Evolutionary conservation across 2,797 vertebrate genomes (phyloP), one percentile per base, ranked within the genome.

Genomic region (Iguana delicatissima): DNA sequence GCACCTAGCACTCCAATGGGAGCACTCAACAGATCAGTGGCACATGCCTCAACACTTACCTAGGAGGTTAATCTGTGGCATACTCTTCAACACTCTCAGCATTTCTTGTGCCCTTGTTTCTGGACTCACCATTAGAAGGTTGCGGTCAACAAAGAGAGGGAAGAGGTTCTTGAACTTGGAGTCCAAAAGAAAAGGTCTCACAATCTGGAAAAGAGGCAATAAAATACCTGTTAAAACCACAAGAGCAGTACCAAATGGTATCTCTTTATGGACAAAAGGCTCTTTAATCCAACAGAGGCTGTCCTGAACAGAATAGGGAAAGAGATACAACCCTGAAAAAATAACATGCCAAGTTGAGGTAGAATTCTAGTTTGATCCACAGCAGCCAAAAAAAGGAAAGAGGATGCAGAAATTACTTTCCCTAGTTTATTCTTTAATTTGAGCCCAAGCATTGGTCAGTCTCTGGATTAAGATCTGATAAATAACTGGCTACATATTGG

Each of bases 41-140:
- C 18, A 35, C 1, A 69, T 29, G 7, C 16, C 26, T 69, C 26
- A 50, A 35, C 20, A 67, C 96, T 86, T 95, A 99, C 99, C 99
- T 10, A 99, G 92, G 4, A 99, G 97, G 0, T 94, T 97, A 96
- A 99, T 93, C 94, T 99, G 98, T 0, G 98, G 98, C 80, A 96
- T 94, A 0, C 80, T 88, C 93, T 94, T 98, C 90, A 99, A 95
- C 46, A 96, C 87, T 2, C 94, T 89, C 93, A 99, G 94, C 98
- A 99, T 97, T 96, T 99, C 98, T 93, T 97, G 98, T 38, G 92
- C 98, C 88, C 98, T 99, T 0, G 97, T 89, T 64, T 99, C 98
- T 8, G 97, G 97, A 91, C 99, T 99, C 52, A 98, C 97, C 89
- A 99, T 92, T 73, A 99, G 90, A 59, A 98, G 86, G 0, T 98